Evolutionary conservation across 2,113 vertebrate species (phyloP), one percentile per base, ranked within the genome.

Genomic region (Ahaetulla prasina): DNA sequence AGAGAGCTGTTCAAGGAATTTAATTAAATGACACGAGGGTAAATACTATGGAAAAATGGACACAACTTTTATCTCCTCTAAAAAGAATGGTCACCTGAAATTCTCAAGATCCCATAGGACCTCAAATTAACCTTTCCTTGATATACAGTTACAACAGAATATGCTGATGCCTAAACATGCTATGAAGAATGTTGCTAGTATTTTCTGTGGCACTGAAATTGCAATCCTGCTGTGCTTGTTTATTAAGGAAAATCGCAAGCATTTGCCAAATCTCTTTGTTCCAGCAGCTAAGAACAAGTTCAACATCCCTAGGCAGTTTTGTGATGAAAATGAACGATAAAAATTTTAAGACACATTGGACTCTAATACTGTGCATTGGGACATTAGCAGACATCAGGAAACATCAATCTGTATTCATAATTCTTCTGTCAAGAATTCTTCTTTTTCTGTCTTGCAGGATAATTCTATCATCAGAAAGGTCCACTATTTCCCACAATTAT

Each of bases 151-250:
- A 49, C 84, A 94, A 92, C 68, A 93, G n/a, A 92, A 92, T 96
- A 96, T 94, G 92, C 94, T 96, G 91, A 92, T 93, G 94, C 94
- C 90, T 92, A 50, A 94, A 95, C 89, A 95, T 88, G 85, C 93
- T 94, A 92, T 92, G 85, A 88, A 89, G 90, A 96, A 52, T 93
- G 84, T 87, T 92, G 93, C 85, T 94, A 93, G 90, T 92, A 95
- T 94, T 95, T 89, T 95, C 90, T 94, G 1, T 39, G 91, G 95
- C 91, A 97, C 88, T 80, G 94, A 96, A 96, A 89, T 95, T 86
- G 90, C 60, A 95, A 80, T 94, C 90, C 25, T 85, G 94, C 95
- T 94, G 91, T 91, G 89, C 95, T 95, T 94, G 93, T 55, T 95
- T 92, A 94, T 91, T 94, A 94, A 85, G 92, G 20, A 93, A 94